Base-by-base conservation (phyloP, 1,140 invertebrate species). In the Campoletis sonorensis region DNA sequence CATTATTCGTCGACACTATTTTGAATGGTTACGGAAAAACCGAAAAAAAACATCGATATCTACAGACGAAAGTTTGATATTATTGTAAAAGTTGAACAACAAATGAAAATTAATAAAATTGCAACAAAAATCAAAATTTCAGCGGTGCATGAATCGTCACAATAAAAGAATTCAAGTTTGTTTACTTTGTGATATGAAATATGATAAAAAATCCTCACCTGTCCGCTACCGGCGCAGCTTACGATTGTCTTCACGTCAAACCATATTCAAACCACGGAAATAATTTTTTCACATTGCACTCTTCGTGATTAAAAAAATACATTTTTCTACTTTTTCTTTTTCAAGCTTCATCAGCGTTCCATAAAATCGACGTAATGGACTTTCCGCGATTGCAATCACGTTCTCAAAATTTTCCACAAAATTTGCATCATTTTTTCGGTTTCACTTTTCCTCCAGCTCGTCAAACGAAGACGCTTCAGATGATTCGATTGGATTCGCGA, bases 181-280 rank as follows among this genome's bases (percentile, higher is more conserved):
- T 58, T 58, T 58, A 18, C 54, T 58, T 58, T 58, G n/a, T 21
- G 54, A 58, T n/a, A 58, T 58, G n/a, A n/a, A 58, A 58, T n/a
- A n/a, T n/a, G n/a, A 21, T 1, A 21, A 51, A 73, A 10, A 45
- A 45, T 8, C 8, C 71, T 73, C 16, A 73, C 71, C 71, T 73
- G 37, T n/a, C 70, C 26, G 70, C 71, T 73, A 73, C 40, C 71
- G 71, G 71, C 40, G 71, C 15, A 51, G 71, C 71, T 40, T 30
- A 51, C 16, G 71, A 73, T 73, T 40, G 23, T 73, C 40, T 40
- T 51, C 8, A 23, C 71, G 71, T 73, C 71, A 73, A 16, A 73
- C 71, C 71, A 73, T 73, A 11, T 13, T 45, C 40, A 13, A 45
- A 45, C 40, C 3, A 13, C 40, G 13, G 7, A 37, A 37, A 11